phyloP scores from a whole-genome alignment of 2,888 invertebrate genomes.

The Chaetogeoica ovagalla region DNA sequence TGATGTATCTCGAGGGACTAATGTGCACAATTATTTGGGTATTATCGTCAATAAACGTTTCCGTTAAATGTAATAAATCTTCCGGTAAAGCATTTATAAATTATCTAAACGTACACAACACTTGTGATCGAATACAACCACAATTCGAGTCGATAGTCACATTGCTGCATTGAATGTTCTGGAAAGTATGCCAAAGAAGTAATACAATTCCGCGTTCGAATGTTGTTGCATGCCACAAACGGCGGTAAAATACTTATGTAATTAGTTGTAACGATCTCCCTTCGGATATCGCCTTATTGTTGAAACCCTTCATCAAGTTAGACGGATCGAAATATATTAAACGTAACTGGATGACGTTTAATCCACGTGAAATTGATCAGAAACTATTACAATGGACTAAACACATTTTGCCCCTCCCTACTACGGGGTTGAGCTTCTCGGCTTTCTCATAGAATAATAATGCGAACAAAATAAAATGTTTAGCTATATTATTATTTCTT shows the following conservation, averaged over 20 bases:
- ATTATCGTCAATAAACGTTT: constrained; percentile 48
- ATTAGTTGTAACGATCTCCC: constrained; percentile 13
- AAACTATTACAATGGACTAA: too few relatives aligned
- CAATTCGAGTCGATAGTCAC: background rate
- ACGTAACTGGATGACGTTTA: background rate
- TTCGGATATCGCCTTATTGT: background rate
- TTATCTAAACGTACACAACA: constrained; percentile 26
- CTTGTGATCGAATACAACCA: constrained; percentile 8
- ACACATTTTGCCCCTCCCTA: too few relatives aligned
- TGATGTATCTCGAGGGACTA: constrained; percentile 33
- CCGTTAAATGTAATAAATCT: constrained; percentile 33
- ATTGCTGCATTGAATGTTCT: constrained; percentile 1
- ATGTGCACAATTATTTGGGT: constrained; percentile 44
- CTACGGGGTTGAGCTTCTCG: too few relatives aligned
- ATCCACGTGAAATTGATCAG: too few relatives aligned
- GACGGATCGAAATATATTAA: background rate
- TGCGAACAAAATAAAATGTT: too few relatives aligned
- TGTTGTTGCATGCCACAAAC: background rate
- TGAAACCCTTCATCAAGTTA: background rate
- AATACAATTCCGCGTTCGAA: background rate
- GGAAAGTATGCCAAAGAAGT: background rate
- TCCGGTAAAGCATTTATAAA: constrained; percentile 14
- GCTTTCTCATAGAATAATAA: too few relatives aligned
- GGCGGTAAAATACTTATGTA: constrained; percentile 16
- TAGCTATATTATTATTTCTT: too few relatives aligned